Evolutionary conservation across 2,888 invertebrate genomes (phyloP).

Genomic region (Aproaerema taeniolella): DNA sequence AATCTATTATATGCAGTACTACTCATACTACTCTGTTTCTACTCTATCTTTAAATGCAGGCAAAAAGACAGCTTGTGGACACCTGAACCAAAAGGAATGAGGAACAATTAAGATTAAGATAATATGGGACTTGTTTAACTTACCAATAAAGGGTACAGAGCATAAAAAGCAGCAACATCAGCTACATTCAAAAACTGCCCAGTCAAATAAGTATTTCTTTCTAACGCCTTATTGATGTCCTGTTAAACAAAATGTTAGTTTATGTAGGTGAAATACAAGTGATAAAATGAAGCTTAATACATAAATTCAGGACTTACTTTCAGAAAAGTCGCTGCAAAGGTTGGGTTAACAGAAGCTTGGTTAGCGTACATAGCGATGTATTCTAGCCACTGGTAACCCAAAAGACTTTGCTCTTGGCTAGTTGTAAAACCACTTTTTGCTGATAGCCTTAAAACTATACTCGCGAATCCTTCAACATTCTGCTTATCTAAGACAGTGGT

Average conservation of each 20-base stretch:
- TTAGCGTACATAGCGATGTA: slow-evolving; percentile 76
- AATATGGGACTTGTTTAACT: too few relatives aligned
- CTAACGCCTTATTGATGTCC: slow-evolving; percentile 59
- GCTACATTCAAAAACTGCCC: slow-evolving; percentile 76
- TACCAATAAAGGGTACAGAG: slow-evolving; percentile 82
- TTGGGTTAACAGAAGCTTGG: slow-evolving; percentile 57
- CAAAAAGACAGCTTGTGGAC: too few relatives aligned
- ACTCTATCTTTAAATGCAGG: too few relatives aligned
- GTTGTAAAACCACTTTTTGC: slow-evolving; percentile 51
- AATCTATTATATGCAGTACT: too few relatives aligned
- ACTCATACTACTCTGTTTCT: too few relatives aligned
- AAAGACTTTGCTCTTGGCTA: slow-evolving; percentile 56
- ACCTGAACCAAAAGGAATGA: too few relatives aligned
- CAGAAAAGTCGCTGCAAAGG: slow-evolving; percentile 64
- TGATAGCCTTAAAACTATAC: slow-evolving; percentile 66
- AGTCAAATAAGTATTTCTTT: slow-evolving; percentile 53
- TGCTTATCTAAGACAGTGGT: slow-evolving; percentile 59
- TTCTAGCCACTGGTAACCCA: slow-evolving; percentile 82
- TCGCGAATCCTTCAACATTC: slow-evolving; percentile 70
- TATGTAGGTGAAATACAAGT: background rate
- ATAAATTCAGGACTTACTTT: slow-evolving; percentile 48
- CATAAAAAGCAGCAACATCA: slow-evolving; percentile 83
- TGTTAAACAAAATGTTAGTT: slow-evolving; percentile 29
- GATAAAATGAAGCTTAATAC: background rate
- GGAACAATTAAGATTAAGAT: too few relatives aligned